phyloP scores from a whole-genome alignment of 2,888 invertebrate species.

The Caenorhabditis japonica region DNA sequence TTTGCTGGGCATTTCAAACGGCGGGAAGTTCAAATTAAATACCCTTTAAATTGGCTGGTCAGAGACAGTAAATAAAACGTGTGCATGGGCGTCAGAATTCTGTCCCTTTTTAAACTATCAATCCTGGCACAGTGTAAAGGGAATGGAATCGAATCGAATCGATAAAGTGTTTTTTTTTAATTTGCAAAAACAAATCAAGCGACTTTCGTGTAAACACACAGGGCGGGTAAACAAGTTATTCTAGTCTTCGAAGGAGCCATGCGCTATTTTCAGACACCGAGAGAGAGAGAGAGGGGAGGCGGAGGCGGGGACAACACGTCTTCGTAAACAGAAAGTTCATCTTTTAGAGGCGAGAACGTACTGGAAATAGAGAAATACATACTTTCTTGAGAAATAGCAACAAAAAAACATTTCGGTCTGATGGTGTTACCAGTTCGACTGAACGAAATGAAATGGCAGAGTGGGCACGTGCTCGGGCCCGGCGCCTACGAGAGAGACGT shows the following conservation, averaged over 20 bases:
- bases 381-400: conserved; percentile 4
- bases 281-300: conserved; percentile 1
- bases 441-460: conserved; percentile 4
- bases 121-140: neutral
- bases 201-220: conserved; percentile 34
- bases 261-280: conserved; percentile 36
- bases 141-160: conserved; percentile 9
- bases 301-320: too few species aligned
- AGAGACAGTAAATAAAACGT: neutral
- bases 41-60: too few species aligned
- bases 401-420: too few species aligned
- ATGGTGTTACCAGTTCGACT: conserved; percentile 32
- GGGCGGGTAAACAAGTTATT: conserved; percentile 30
- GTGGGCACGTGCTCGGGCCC: conserved; percentile 43
- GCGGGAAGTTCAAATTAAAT: conserved; percentile 11
- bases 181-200: neutral
- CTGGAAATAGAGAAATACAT: neutral
- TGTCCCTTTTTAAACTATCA: neutral
- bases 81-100: too few species aligned
- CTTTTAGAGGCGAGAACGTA: neutral
- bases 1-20: conserved; percentile 1
- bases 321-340: too few species aligned
- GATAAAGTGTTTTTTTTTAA: conserved; percentile 1
- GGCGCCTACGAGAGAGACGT: conserved; percentile 3
- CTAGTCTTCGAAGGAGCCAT: conserved; percentile 9